Evolutionary conservation across 1,140 invertebrate genomes (phyloP).

Genomic region (Cotesia vestalis): DNA sequence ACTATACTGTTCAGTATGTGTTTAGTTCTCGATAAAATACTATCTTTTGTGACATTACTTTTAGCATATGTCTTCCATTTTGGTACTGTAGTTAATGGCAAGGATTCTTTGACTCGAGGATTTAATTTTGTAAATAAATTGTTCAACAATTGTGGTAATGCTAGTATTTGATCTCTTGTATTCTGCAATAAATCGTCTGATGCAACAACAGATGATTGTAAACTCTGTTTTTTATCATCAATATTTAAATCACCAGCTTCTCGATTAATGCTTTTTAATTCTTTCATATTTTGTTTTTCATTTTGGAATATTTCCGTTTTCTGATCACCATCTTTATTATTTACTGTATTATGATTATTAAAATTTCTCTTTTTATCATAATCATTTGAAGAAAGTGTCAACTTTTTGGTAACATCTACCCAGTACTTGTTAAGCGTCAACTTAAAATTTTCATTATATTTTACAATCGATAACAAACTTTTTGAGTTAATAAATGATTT

Average conservation of each 20-base stretch:
- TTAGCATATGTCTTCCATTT: slow-evolving; percentile 62
- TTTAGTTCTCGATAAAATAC: slow-evolving; percentile 72
- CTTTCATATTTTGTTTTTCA: slow-evolving; percentile 24
- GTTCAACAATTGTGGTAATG: slow-evolving; percentile 55
- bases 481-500: slow-evolving; percentile 66
- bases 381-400: slow-evolving; percentile 50
- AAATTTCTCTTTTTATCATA: slow-evolving; percentile 56
- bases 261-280: neutral
- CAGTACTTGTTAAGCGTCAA: slow-evolving; percentile 67
- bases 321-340: slow-evolving; percentile 44
- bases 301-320: slow-evolving; percentile 36
- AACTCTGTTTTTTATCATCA: neutral
- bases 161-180: slow-evolving; percentile 45
- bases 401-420: slow-evolving; percentile 63
- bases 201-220: slow-evolving; percentile 2
- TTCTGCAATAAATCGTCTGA: slow-evolving; percentile 29
- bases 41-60: slow-evolving; percentile 64
- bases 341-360: slow-evolving; percentile 49
- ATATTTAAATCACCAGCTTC: neutral
- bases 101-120: slow-evolving; percentile 45
- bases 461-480: slow-evolving; percentile 63
- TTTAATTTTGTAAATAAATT: slow-evolving; percentile 54
- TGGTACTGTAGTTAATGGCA: slow-evolving; percentile 44
- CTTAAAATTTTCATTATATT: slow-evolving; percentile 64
- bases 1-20: slow-evolving; percentile 74